Conservation (phyloP, 2,113 vertebrate genomes). For the Pavo muticus region DNA sequence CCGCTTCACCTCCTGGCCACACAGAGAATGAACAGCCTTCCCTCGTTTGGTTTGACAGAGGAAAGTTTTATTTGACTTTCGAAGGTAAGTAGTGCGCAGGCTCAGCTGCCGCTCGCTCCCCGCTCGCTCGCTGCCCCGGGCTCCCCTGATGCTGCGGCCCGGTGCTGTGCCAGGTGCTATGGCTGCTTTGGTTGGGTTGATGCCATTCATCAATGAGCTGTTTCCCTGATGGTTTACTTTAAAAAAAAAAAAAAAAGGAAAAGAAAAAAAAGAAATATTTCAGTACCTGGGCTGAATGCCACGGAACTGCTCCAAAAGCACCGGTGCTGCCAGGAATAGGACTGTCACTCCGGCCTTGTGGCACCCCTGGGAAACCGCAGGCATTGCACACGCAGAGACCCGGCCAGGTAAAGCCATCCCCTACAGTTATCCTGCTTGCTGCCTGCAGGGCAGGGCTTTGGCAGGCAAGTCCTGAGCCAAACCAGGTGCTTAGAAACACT, state of each 20-base stretch:
- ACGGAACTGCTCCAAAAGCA: background rate
- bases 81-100: slow-evolving; percentile 97
- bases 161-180: slow-evolving; percentile 64
- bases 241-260: background rate
- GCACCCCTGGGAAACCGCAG: background rate
- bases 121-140: slow-evolving; percentile 52
- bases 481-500: background rate
- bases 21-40: slow-evolving; percentile 99
- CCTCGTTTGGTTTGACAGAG: slow-evolving; percentile 99
- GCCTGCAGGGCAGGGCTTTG: background rate
- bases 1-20: slow-evolving; percentile 88
- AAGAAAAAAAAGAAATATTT: background rate
- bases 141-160: slow-evolving; percentile 50
- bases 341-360: background rate
- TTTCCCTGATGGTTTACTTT: background rate
- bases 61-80: slow-evolving; percentile 99
- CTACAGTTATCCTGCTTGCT: background rate
- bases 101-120: slow-evolving; percentile 68
- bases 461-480: background rate
- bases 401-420: background rate
- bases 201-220: background rate
- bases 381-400: background rate
- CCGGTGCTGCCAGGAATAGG: background rate
- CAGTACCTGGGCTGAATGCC: background rate
- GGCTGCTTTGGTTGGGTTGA: slow-evolving; percentile 67